Evolutionary conservation across 2,888 invertebrate genomes (phyloP).

Genomic region (Napeogenes sylphis): DNA sequence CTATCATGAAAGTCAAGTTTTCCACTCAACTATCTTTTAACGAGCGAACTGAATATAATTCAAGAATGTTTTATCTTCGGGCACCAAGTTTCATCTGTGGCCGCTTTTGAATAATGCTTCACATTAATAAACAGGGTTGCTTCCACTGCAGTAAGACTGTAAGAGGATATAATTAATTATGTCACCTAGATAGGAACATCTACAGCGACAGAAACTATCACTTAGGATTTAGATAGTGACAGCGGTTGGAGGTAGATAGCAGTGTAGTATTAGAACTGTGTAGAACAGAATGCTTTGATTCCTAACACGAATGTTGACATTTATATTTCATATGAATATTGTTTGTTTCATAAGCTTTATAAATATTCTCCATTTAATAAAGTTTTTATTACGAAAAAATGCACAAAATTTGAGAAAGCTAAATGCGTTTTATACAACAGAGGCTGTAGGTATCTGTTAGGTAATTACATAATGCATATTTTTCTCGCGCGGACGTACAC

Average conservation of each 20-base stretch:
- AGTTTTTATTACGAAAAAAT: too few species aligned
- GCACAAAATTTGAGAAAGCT: background rate
- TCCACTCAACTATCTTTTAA: constrained; percentile 54
- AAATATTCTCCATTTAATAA: too few species aligned
- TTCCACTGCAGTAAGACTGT: constrained; percentile 53
- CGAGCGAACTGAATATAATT: constrained; percentile 42
- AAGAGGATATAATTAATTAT: constrained; percentile 67
- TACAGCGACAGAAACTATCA: constrained; percentile 56
- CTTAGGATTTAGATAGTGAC: constrained; percentile 41
- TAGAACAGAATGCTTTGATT: background rate
- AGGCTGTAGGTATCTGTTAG: background rate
- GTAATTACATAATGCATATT: constrained; percentile 6
- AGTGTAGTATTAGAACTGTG: background rate
- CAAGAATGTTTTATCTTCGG: constrained; percentile 57
- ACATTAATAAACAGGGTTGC: constrained; percentile 72
- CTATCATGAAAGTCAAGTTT: constrained; percentile 57
- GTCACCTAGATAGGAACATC: constrained; percentile 45
- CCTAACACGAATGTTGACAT: background rate
- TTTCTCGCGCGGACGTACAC: constrained; percentile 3
- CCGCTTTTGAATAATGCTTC: constrained; percentile 64
- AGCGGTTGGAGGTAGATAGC: constrained; percentile 3
- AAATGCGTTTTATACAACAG: background rate
- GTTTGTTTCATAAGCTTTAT: too few species aligned
- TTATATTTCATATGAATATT: too few species aligned
- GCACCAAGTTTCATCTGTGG: constrained; percentile 67